These are phyloP conservation scores for Rhynchonycteris naso DNA, from an alignment of 2,797 vertebrate species.

Conservation along the genomic window DNA sequence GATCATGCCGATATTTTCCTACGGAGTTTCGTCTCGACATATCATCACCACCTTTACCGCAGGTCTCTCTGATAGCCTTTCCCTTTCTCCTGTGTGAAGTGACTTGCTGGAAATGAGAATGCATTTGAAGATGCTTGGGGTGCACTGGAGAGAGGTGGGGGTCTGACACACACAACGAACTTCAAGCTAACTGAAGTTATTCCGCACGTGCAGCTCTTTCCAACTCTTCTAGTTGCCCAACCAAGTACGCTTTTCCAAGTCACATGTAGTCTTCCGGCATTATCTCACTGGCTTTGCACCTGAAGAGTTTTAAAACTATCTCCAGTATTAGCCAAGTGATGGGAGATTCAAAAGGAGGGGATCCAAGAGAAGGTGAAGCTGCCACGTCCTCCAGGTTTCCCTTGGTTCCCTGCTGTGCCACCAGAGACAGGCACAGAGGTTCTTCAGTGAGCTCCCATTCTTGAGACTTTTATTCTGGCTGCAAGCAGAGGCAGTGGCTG, in stretches of 20 bases:
- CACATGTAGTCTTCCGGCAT: background rate
- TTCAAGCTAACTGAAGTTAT: background rate
- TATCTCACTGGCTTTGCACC: background rate
- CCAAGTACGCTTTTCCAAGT: background rate
- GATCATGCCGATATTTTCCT: background rate
- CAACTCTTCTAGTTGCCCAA: background rate
- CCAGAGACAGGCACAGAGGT: background rate
- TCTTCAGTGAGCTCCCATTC: rapidly evolving
- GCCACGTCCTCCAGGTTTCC: rapidly evolving
- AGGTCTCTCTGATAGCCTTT: background rate
- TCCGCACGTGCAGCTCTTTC: background rate
- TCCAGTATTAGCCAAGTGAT: background rate
- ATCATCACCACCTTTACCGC: rapidly evolving
- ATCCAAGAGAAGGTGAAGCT: background rate
- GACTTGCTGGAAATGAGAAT: background rate
- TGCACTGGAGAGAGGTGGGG: background rate
- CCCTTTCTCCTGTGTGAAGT: background rate
- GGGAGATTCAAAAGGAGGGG: background rate
- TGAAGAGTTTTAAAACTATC: background rate
- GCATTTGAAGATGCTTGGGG: too few species aligned
- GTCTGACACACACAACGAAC: background rate
- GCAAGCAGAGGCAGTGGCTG: background rate
- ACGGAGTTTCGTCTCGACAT: rapidly evolving
- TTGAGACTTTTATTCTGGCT: background rate
- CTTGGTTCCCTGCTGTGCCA: background rate